Base-by-base conservation (phyloP, 1,140 invertebrate species). In the Heliothis subflexa region DNA sequence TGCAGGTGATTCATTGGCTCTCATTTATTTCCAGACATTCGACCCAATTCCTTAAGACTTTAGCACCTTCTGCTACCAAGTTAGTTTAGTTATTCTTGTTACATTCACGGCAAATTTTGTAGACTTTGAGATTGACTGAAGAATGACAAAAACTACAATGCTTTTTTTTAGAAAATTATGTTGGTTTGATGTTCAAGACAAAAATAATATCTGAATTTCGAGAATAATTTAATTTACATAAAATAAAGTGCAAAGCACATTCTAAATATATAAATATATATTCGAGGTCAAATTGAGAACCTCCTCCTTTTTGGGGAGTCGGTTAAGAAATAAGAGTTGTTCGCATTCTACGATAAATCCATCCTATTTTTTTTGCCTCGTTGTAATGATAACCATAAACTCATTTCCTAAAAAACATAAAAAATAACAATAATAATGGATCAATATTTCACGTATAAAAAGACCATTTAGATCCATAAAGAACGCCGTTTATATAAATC, bases 11-110 rank as follows among this genome's bases (percentile, higher is more conserved):
- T 59, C 11, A 59, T 13, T 59, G 55, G 18, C 55, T 4, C 55
- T 25, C 55, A 59, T 59, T 59, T 28, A 28, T 59, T 25, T 59
- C 55, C 21, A 59, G 55, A 59, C 55, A 25, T 28, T 59, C 28
- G 55, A 59, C 55, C 55, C 25, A 13, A 59, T 59, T 59, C 12
- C 21, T 11, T 21, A 10, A 59, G 14, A 21, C 25, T 28, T 28
- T 59, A 14, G 12, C 55, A 13, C 21, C 21, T 59, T 40, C 33
- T 40, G 33, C 21, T 59, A 4, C 13, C 13, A 21, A 25, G 4
- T 50, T 11, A 25, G 4, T 50, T 11, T 52, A 52, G 50, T n/a
- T 52, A 52, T 52, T 52, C 50, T n/a, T 52, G 13, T 12, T 25
- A 40, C 33, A 40, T 40, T 59, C 5, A 21, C 55, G 0, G 28